phyloP scores from a whole-genome alignment of 2,888 invertebrate genomes.

The Aelia acuminata region DNA sequence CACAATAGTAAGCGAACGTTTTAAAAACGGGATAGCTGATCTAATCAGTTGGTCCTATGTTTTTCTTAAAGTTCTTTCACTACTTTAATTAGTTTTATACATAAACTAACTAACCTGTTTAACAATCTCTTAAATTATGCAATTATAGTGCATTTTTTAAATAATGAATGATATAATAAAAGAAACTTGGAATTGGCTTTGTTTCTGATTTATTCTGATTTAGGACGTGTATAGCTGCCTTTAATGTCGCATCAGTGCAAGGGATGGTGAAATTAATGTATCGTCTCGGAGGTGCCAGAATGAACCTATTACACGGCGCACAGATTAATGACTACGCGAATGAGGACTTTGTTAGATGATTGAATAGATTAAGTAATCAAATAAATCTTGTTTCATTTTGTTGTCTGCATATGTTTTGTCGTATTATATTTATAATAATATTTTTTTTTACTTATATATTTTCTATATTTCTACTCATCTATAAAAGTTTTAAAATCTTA shows the following conservation, averaged over 20 bases:
- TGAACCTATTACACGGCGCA: not conserved
- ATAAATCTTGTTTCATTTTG: constrained; percentile 10
- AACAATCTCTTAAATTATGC: not conserved
- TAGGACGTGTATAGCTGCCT: constrained; percentile 33
- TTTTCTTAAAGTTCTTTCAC: not conserved
- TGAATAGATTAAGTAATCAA: not conserved
- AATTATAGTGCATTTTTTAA: not conserved
- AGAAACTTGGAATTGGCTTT: constrained; percentile 19
- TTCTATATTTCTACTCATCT: not conserved
- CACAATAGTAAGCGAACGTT: too few relatives aligned
- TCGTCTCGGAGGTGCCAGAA: not conserved
- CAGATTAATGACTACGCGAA: not conserved
- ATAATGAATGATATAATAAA: not conserved
- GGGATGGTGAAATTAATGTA: constrained; percentile 26
- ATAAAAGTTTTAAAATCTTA: not conserved
- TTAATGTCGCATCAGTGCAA: constrained; percentile 15
- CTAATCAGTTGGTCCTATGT: not conserved
- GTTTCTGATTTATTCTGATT: constrained; percentile 15
- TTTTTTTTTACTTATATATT: not conserved
- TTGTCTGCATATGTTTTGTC: constrained; percentile 5
- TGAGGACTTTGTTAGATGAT: not conserved
- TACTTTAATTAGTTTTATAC: not conserved
- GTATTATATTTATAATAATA: not conserved
- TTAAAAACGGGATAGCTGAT: too few relatives aligned
- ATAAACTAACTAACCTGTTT: too few relatives aligned